Base-by-base conservation (phyloP, 2,797 vertebrate species). In the Xyrichtys novacula region DNA sequence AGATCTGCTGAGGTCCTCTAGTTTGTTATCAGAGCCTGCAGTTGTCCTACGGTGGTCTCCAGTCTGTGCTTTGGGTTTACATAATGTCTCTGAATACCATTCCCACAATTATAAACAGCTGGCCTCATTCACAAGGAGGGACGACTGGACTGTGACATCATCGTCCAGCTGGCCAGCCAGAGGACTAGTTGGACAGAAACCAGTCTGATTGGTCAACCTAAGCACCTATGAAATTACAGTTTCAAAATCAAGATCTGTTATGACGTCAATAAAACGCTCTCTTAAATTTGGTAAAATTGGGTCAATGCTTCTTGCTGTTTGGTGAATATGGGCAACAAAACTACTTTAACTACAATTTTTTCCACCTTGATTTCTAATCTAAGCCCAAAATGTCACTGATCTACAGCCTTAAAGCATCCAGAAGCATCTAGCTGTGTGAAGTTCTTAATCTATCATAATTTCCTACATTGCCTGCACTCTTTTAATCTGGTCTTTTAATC, bases 41-140 rank as follows among this genome's bases (percentile, higher is more conserved):
- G 56, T 58, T 46, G 66, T 29, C 28, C 55, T 73, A 47, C 32
- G 26, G 5, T 42, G 49, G 40, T 47, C 36, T 5, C 11, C 50
- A 29, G 47, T 49, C 53, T 25, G 44, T 54, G 20, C 44, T 76
- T 60, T 58, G 1, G 15, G 6, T 71, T 79, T 86, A 84, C 19
- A 29, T 82, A 89, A 91, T 25, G 1, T 22, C 14, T 59, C 38
- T 59, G 54, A 83, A 54, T 59, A 26, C 20, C 20, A 23, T 52
- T 71, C 64, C 61, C 40, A 63, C 48, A 70, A 83, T 60, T 65
- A 74, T 10, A 87, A 92, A 84, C 89, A 92, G 74, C 80, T 91
- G 91, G 25, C 20, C 10, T 44, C 9, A 14, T 76, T 90, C 76
- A 74, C 82, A 87, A 65, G 66, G 63, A 68, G 28, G 34, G 22